Percentiles rank a stretch among this genome's conserved stretches.
Conservation (phyloP, 2,113 vertebrate genomes). For the Pongo abelii region DNA sequence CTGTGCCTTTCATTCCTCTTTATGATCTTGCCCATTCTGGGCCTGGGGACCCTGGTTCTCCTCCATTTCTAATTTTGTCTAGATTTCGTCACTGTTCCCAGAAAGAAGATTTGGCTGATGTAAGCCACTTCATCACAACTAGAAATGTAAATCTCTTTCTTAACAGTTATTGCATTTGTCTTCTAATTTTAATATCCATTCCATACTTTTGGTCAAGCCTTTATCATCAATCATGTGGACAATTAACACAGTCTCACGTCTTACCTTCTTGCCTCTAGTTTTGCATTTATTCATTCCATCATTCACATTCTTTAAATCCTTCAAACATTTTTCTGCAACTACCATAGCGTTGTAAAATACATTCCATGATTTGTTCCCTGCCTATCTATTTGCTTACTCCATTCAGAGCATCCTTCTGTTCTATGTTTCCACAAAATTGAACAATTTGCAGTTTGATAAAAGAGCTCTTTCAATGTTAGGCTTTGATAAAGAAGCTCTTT, state of each 20-base stretch:
- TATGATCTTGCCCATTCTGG: not conserved
- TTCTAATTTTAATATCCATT: conserved; percentile 4
- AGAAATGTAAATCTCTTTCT: not conserved
- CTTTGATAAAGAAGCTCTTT: too few relatives aligned
- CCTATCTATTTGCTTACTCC: not conserved
- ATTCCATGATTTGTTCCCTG: not conserved
- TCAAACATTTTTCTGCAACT: not conserved
- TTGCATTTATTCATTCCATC: not conserved
- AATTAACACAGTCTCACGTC: not conserved
- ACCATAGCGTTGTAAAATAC: not conserved
- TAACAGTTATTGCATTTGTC: not conserved
- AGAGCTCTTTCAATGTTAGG: not conserved
- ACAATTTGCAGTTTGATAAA: not conserved
- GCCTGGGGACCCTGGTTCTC: not conserved
- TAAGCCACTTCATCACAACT: not conserved
- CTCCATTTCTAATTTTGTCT: not conserved
- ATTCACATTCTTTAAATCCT: not conserved
- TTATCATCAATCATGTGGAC: not conserved
- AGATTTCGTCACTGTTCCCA: not conserved
- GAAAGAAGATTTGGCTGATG: not conserved
- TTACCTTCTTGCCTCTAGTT: not conserved
- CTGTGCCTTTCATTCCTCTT: not conserved
- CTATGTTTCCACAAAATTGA: not conserved
- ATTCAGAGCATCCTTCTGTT: not conserved
- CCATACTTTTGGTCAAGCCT: not conserved